phyloP scores from a whole-genome alignment of 2,888 invertebrate genomes.

The Ichneumon xanthorius region DNA sequence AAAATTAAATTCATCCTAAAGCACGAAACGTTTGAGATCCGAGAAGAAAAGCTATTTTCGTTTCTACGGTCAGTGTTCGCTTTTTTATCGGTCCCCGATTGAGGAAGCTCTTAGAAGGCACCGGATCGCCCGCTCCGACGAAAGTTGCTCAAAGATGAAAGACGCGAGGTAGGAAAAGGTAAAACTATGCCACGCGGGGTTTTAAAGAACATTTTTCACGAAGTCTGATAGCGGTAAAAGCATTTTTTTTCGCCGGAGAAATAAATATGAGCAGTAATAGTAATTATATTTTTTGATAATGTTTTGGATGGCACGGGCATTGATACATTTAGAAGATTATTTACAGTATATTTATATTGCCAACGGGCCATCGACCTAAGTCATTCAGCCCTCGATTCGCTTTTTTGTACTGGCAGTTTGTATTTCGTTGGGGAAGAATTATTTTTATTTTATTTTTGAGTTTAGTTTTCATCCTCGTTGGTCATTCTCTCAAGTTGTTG shows the following conservation, averaged over 20 bases:
- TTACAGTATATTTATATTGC: too few relatives aligned
- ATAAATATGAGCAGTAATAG: neutral
- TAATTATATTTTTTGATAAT: neutral
- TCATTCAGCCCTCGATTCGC: too few relatives aligned
- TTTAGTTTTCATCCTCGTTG: too few relatives aligned
- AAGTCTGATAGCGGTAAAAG: neutral
- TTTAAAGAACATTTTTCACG: neutral
- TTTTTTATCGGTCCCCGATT: conserved; percentile 3
- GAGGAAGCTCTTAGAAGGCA: neutral
- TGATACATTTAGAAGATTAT: too few relatives aligned
- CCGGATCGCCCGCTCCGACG: neutral
- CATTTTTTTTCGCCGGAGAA: neutral
- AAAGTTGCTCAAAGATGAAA: conserved; percentile 6
- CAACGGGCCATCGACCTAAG: too few relatives aligned
- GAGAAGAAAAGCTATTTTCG: conserved; percentile 2
- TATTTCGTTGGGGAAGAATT: too few relatives aligned
- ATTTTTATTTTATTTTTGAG: too few relatives aligned
- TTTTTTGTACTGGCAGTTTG: neutral
- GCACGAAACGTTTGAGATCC: neutral
- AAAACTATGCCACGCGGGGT: neutral
- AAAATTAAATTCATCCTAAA: neutral
- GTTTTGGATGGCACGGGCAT: neutral
- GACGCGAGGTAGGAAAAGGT: neutral
- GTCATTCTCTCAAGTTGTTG: too few relatives aligned
- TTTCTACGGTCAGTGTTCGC: neutral